phyloP scores from a whole-genome alignment of 2,888 invertebrate genomes.

The Melieria crassipennis region DNA sequence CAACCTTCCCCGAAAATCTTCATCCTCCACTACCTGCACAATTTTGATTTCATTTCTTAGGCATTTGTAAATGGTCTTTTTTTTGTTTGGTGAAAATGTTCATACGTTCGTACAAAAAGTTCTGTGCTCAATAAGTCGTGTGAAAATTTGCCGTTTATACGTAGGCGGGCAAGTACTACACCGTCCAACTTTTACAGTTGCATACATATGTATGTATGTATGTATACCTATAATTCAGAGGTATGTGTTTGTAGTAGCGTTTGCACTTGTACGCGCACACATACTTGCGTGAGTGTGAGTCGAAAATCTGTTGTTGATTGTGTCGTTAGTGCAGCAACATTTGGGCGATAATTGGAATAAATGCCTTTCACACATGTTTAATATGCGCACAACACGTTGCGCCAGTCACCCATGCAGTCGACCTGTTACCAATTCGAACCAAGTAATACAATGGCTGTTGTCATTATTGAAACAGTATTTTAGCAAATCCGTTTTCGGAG shows the following conservation, averaged over 20 bases:
- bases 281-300: neutral
- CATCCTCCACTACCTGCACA: too few species aligned
- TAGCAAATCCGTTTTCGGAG: too few species aligned
- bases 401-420: too few species aligned
- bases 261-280: neutral
- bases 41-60: slow-evolving; percentile 4
- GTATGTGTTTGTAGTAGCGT: neutral
- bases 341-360: slow-evolving; percentile 29
- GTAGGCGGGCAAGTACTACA: slow-evolving; percentile 42
- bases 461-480: too few species aligned
- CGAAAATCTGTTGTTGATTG: slow-evolving; percentile 3
- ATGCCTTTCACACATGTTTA: slow-evolving; percentile 25
- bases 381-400: neutral
- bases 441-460: too few species aligned
- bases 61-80: neutral
- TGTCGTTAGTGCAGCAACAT: slow-evolving; percentile 4
- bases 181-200: neutral
- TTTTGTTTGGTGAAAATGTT: neutral
- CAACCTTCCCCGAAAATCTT: neutral
- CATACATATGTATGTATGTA: neutral
- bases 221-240: neutral
- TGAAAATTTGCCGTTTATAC: slow-evolving; percentile 58
- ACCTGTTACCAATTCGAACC: too few species aligned
- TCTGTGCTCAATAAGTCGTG: slow-evolving; percentile 56
- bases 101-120: too few species aligned